Evolutionary conservation across 1,140 invertebrate genomes (phyloP).

Genomic region (Cydia fagiglandana): DNA sequence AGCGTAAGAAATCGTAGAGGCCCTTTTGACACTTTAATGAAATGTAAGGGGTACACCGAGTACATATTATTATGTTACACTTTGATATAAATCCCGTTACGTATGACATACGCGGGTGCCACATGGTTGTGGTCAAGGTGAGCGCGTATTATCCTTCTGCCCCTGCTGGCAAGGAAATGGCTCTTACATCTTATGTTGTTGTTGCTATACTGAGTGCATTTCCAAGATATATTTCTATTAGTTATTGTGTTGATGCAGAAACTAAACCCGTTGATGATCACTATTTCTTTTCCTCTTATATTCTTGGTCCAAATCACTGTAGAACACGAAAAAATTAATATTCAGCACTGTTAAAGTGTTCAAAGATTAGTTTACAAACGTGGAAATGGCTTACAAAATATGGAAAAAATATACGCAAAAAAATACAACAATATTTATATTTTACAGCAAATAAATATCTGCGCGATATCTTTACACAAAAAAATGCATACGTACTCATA

Average conservation of each 20-base stretch:
- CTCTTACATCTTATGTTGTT: slow-evolving; percentile 32
- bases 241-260: slow-evolving; percentile 35
- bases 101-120: slow-evolving; percentile 38
- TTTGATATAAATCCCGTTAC: slow-evolving; percentile 45
- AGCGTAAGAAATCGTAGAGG: too few relatives aligned
- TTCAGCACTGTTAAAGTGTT: too few relatives aligned
- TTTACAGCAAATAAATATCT: too few relatives aligned
- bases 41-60: too few relatives aligned
- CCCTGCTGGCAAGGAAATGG: slow-evolving; percentile 23
- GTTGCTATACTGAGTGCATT: background rate
- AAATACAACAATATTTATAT: too few relatives aligned
- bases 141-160: slow-evolving; percentile 32
- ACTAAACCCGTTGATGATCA: slow-evolving; percentile 31
- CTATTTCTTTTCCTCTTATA: background rate
- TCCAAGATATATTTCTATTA: background rate
- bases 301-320: background rate
- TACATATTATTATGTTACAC: slow-evolving; percentile 33
- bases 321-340: too few relatives aligned
- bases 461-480: too few relatives aligned
- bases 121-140: slow-evolving; percentile 38
- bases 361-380: too few relatives aligned
- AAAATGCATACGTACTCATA: too few relatives aligned
- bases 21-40: too few relatives aligned
- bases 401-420: too few relatives aligned
- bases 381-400: too few relatives aligned